Evolutionary conservation across 2,888 invertebrate genomes (phyloP).

Genomic region (Nudaria mundana): DNA sequence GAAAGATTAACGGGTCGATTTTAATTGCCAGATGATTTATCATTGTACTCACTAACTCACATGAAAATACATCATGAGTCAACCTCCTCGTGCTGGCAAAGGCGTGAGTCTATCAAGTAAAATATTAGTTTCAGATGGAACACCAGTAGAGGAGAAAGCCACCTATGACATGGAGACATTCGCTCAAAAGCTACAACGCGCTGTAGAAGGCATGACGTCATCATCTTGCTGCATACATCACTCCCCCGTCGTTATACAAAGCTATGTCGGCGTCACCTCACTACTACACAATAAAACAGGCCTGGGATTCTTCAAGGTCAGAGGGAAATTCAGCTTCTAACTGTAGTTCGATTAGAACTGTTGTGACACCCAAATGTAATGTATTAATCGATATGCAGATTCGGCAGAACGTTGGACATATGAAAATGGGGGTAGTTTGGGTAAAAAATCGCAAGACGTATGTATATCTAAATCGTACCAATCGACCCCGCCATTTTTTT

Average conservation of each 20-base stretch:
- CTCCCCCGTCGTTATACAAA: slow-evolving; percentile 88
- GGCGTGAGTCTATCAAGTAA: too few species aligned
- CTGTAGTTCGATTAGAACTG: slow-evolving; percentile 1
- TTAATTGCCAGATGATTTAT: too few species aligned
- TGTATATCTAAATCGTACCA: too few species aligned
- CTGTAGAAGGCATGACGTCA: slow-evolving; percentile 69
- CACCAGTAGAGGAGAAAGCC: slow-evolving; percentile 52
- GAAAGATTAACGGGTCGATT: too few species aligned
- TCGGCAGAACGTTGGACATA: too few species aligned
- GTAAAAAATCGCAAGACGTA: too few species aligned
- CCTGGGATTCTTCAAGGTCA: slow-evolving; percentile 92
- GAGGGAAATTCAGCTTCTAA: slow-evolving; percentile 92
- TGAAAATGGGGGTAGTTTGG: too few species aligned
- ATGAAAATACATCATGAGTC: too few species aligned
- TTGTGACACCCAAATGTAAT: slow-evolving; percentile 14
- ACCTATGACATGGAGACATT: slow-evolving; percentile 84
- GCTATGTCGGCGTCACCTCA: slow-evolving; percentile 89
- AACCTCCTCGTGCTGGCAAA: too few species aligned
- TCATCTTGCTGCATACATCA: slow-evolving; percentile 82
- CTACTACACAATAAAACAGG: slow-evolving; percentile 90
- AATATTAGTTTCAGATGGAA: slow-evolving; percentile 50
- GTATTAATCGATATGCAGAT: too few species aligned
- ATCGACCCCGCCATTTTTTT: too few species aligned
- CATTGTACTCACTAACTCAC: too few species aligned
- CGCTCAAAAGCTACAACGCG: slow-evolving; percentile 77